phyloP scores from a whole-genome alignment of 2,888 invertebrate genomes.

The Orthosia incerta region DNA sequence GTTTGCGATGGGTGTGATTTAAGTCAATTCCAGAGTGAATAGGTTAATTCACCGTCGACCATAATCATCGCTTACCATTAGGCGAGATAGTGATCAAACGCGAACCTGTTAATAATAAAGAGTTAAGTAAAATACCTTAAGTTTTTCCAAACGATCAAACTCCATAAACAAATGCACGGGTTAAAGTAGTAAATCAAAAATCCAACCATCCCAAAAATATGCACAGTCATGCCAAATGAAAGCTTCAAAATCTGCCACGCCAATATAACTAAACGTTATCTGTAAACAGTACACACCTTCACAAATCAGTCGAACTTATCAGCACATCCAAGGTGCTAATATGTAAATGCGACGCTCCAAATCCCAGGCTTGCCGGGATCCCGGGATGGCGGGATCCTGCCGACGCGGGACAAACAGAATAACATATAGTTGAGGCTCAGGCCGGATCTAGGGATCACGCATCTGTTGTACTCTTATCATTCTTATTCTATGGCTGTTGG shows the following conservation, averaged over 20 bases:
- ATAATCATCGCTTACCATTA: too few species aligned
- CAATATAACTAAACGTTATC: too few species aligned
- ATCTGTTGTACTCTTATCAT: conserved; percentile 40
- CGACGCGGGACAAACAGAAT: conserved; percentile 67
- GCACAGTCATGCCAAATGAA: background rate
- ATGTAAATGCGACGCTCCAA: conserved; percentile 69
- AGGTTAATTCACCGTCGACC: too few species aligned
- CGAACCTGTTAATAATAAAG: too few species aligned
- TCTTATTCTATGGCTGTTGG: conserved; percentile 40
- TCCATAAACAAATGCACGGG: background rate
- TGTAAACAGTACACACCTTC: conserved; percentile 32
- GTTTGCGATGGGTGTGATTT: too few species aligned
- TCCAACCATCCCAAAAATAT: background rate
- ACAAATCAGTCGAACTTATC: conserved; percentile 61
- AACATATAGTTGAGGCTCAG: conserved; percentile 65
- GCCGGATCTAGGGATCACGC: conserved; percentile 48
- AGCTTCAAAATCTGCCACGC: background rate
- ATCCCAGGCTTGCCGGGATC: conserved; percentile 59
- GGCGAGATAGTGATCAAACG: too few species aligned
- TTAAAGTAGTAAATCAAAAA: background rate
- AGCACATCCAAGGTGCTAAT: conserved; percentile 62
- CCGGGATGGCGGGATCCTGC: conserved; percentile 22
- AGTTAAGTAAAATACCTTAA: too few species aligned
- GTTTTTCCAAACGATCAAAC: background rate
- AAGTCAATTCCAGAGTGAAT: too few species aligned